phyloP scores from a whole-genome alignment of 2,797 vertebrate genomes.

The Nannoperca australis region DNA sequence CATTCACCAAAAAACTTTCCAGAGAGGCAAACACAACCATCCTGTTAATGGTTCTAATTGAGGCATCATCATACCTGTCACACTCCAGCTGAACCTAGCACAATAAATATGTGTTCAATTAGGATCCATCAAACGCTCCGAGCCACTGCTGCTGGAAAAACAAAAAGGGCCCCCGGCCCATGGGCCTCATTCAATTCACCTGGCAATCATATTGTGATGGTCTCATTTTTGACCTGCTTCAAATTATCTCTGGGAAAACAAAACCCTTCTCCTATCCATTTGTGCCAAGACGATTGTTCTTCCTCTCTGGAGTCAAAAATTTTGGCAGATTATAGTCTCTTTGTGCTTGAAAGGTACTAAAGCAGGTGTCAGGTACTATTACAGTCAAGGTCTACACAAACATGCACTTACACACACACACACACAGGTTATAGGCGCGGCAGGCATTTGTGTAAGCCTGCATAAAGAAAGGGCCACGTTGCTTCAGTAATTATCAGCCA shows the following conservation, averaged over 20 bases:
- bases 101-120: slow-evolving; percentile 83
- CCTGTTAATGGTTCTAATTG: slow-evolving; percentile 82
- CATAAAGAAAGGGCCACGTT: slow-evolving; percentile 61
- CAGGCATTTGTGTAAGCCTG: slow-evolving; percentile 63
- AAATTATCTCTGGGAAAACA: slow-evolving; percentile 81
- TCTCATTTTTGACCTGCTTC: slow-evolving; percentile 77
- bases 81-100: slow-evolving; percentile 78
- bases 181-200: slow-evolving; percentile 73
- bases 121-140: slow-evolving; percentile 73
- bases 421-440: slow-evolving; percentile 59
- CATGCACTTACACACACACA: slow-evolving; percentile 30
- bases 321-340: slow-evolving; percentile 78
- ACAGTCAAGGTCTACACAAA: slow-evolving; percentile 73
- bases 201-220: slow-evolving; percentile 77
- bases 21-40: slow-evolving; percentile 75
- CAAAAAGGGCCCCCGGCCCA: slow-evolving; percentile 65
- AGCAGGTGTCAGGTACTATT: slow-evolving; percentile 81
- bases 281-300: slow-evolving; percentile 72
- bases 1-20: slow-evolving; percentile 61
- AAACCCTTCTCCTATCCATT: slow-evolving; percentile 64
- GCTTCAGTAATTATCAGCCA: slow-evolving; percentile 83
- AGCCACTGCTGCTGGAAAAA: slow-evolving; percentile 78
- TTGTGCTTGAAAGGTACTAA: slow-evolving; percentile 78
- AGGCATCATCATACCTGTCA: slow-evolving; percentile 76
- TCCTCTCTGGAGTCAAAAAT: slow-evolving; percentile 63